Conservation (phyloP, 23 tunicate species). For the Oikopleura albicans region DNA sequence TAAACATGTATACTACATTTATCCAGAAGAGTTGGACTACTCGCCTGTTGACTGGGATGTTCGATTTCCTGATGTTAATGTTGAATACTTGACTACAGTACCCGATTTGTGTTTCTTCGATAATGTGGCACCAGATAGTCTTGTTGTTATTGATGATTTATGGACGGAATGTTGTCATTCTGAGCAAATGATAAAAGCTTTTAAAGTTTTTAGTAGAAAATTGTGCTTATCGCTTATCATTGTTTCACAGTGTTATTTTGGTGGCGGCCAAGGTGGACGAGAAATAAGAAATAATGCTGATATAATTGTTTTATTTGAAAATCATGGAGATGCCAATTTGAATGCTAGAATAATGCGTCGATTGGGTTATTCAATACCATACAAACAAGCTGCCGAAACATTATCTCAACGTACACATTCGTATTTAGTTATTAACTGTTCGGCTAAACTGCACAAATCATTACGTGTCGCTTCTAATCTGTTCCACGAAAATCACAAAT, state of each 20-base stretch:
- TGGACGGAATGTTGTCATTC: background rate
- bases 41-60: background rate
- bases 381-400: background rate
- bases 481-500: background rate
- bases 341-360: background rate
- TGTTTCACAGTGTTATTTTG: background rate
- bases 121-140: background rate
- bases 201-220: background rate
- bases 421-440: background rate
- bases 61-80: background rate
- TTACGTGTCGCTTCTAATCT: background rate
- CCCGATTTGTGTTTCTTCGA: background rate
- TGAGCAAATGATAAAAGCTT: background rate
- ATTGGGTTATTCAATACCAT: background rate
- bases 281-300: background rate
- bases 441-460: background rate
- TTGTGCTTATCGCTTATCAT: background rate
- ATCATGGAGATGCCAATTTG: background rate
- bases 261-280: background rate
- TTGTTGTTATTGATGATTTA: background rate
- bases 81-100: background rate
- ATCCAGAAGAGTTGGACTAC: background rate
- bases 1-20: background rate
- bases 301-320: background rate
- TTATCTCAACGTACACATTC: background rate